Evolutionary conservation across 2,797 vertebrate species (phyloP).

Genomic region (Scarus forsteni): DNA sequence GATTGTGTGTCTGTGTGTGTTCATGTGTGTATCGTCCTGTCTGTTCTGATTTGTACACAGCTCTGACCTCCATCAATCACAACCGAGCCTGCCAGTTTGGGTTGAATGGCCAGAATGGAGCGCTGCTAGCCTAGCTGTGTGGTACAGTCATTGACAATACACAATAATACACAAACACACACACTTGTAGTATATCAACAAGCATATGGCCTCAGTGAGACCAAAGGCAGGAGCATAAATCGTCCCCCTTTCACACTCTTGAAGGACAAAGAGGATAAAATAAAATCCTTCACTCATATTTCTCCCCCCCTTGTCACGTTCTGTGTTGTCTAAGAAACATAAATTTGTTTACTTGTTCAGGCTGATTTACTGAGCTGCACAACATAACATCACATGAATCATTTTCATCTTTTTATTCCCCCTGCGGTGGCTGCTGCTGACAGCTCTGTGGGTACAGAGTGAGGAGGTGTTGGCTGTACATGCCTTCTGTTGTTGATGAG

Average conservation of each 20-base stretch:
- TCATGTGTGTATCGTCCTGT: conserved; percentile 10
- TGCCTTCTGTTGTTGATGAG: conserved; percentile 42
- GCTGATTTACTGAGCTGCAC: conserved; percentile 73
- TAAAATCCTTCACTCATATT: conserved; percentile 61
- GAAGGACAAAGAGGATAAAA: conserved; percentile 78
- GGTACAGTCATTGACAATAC: conserved; percentile 32
- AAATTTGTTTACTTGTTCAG: conserved; percentile 77
- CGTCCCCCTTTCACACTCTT: conserved; percentile 52
- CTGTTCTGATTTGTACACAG: conserved; percentile 43
- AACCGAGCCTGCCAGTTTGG: conserved; percentile 43
- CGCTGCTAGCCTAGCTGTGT: conserved; percentile 33
- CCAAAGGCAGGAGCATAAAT: conserved; percentile 64
- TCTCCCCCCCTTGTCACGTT: conserved; percentile 50
- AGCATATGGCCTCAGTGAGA: conserved; percentile 14
- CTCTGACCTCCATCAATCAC: conserved; percentile 61
- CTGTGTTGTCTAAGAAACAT: conserved; percentile 62
- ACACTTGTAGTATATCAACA: conserved; percentile 24
- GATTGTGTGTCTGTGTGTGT: background rate
- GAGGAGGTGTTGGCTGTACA: conserved; percentile 56
- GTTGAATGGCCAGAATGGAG: conserved; percentile 42
- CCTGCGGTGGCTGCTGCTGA: conserved; percentile 50
- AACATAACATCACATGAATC: conserved; percentile 77
- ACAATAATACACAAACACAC: conserved; percentile 27
- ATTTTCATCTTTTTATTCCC: conserved; percentile 64
- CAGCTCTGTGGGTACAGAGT: conserved; percentile 62